Percentiles rank a stretch among this genome's conserved stretches.
These are phyloP conservation scores for Leuctra nigra DNA, from an alignment of 2,888 invertebrate genomes.

Conservation along the genomic window DNA sequence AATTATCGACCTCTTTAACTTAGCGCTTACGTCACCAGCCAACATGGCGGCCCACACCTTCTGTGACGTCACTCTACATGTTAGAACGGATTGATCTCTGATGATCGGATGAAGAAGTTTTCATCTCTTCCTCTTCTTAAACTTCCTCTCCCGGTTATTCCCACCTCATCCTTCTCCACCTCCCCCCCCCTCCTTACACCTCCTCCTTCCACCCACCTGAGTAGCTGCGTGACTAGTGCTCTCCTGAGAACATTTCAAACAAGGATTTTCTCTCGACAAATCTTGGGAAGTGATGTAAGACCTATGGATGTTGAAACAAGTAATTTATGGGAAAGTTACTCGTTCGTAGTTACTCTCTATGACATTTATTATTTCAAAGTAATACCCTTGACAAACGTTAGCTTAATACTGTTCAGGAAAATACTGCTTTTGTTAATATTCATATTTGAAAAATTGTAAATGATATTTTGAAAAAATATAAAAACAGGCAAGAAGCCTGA, in stretches of 20 bases:
- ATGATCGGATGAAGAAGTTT: slow-evolving; percentile 19
- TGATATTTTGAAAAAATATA: too few species aligned
- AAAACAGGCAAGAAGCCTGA: too few species aligned
- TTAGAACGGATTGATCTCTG: slow-evolving; percentile 22
- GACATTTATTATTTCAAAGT: too few species aligned
- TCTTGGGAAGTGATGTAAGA: too few species aligned
- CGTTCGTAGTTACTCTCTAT: too few species aligned
- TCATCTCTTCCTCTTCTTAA: slow-evolving; percentile 14
- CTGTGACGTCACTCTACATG: slow-evolving; percentile 44
- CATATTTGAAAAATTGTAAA: too few species aligned
- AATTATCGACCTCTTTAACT: slow-evolving; percentile 33
- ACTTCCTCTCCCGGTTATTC: background rate
- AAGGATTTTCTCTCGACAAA: too few species aligned
- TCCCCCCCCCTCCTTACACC: background rate
- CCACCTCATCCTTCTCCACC: background rate
- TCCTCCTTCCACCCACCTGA: background rate
- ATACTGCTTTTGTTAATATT: too few species aligned
- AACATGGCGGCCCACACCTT: slow-evolving; percentile 41
- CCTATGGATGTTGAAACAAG: too few species aligned
- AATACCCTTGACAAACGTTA: too few species aligned
- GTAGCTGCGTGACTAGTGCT: background rate
- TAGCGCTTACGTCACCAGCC: slow-evolving; percentile 43
- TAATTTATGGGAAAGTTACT: too few species aligned
- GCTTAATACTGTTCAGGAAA: too few species aligned
- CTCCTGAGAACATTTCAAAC: slow-evolving; percentile 1